Evolutionary conservation across 1,140 invertebrate genomes (phyloP), one percentile per base, ranked within the genome.

Genomic region (Conus betulinus): DNA sequence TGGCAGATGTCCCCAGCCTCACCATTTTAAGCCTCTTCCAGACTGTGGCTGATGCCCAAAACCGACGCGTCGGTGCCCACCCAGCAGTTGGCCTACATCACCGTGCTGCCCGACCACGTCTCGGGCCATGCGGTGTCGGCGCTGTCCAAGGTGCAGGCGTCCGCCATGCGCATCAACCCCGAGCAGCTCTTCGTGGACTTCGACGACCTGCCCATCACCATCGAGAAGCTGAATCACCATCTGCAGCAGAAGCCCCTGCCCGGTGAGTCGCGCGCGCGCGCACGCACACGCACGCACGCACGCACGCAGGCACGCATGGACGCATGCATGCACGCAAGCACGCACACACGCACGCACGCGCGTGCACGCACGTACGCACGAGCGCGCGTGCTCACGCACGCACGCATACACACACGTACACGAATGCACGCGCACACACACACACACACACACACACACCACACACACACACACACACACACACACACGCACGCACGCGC

Each of bases 1-100:
- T 85, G 5, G 17, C 55, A 11, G 7, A 76, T 20, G 25, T 71
- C 51, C 17, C 81, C 17, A 39, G 3, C 39, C 39, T 39, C 0
- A 39, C 39, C 39, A 39, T 39, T 39, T 3, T 39, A 39, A 39
- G 39, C 39, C 27, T 39, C 39, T 39, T 88, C 6, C 88, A 92
- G 92, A 82, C 53, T 92, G 76, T 92, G 92, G 92, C 76, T 92
- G 67, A 87, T 88, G 23, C 91, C 91, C 15, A 85, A 88, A 23
- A 15, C 55, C 23, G 89, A 91, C 60, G 51, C 88, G 6, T 63
- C 23, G 5, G 79, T 81, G 23, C 88, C 88, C 3, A 74, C 85
- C 20, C 92, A 92, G 79, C 87, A 92, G 87, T 84, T 92, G 11
- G 88, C 88, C 11, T 92, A 92, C 89, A 87, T 92, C 17, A 91